phyloP scores from a whole-genome alignment of 2,113 vertebrate species.

The Brachyhypopomus gauderio region DNA sequence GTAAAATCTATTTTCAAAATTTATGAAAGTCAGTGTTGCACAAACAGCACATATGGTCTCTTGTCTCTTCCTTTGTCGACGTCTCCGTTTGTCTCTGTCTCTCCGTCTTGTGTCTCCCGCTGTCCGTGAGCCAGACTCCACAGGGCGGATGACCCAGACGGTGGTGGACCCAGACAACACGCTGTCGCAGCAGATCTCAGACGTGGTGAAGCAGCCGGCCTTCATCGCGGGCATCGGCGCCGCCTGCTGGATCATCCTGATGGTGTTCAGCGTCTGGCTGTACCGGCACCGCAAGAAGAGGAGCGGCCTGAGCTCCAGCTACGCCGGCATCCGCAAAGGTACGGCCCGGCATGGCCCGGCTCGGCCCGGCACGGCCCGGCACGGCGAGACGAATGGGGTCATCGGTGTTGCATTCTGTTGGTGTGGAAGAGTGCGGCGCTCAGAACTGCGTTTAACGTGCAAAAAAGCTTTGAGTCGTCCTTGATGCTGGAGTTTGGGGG shows the following conservation, averaged over 20 bases:
- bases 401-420: too few relatives aligned
- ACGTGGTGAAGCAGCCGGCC: constrained; percentile 95
- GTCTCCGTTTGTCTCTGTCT: neutral
- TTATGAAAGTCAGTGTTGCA: neutral
- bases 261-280: constrained; percentile 98
- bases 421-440: too few relatives aligned
- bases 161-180: constrained; percentile 81
- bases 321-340: constrained; percentile 98
- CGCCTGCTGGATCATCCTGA: constrained; percentile 97
- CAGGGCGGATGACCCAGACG: constrained; percentile 82
- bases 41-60: neutral
- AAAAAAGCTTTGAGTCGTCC: neutral
- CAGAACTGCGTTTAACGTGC: neutral
- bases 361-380: too few relatives aligned
- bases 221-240: constrained; percentile 97
- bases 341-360: constrained; percentile 43
- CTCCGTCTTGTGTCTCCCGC: neutral
- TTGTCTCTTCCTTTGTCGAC: too few relatives aligned
- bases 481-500: neutral
- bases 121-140: constrained; percentile 76
- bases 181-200: constrained; percentile 95
- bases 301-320: constrained; percentile 89
- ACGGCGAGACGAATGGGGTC: too few relatives aligned
- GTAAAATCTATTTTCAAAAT: neutral
- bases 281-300: constrained; percentile 95